A percentile compares a stretch with the other conserved stretches of the same genome.
Evolutionary conservation across 2,888 invertebrate species (phyloP).

Genomic region (Dasysyrphus albostriatus): DNA sequence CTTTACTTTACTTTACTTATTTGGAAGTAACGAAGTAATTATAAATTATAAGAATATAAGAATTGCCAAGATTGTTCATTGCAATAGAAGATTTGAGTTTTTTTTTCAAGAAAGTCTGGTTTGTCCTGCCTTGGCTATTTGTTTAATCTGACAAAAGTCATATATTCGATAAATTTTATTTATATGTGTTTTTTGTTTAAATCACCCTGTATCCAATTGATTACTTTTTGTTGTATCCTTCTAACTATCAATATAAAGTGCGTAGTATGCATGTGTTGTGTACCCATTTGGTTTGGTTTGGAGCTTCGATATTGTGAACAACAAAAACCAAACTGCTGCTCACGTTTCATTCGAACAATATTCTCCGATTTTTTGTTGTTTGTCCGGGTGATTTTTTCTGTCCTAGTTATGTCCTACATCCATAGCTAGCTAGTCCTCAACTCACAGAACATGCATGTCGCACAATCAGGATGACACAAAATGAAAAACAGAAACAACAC

Average conservation of each 20-base stretch:
- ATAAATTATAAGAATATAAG: too few relatives aligned
- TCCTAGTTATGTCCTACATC: constrained; percentile 37
- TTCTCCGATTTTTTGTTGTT: constrained; percentile 33
- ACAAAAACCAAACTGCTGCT: constrained; percentile 42
- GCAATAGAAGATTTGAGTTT: too few relatives aligned
- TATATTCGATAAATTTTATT: not conserved
- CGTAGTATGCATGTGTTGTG: constrained; percentile 32
- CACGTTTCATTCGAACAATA: constrained; percentile 63
- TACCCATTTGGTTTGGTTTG: constrained; percentile 22
- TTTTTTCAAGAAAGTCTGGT: too few relatives aligned
- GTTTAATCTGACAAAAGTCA: not conserved
- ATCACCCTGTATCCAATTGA: constrained; percentile 38
- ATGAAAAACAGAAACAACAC: constrained; percentile 1
- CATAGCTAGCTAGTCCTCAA: constrained; percentile 5
- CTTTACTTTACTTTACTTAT: too few relatives aligned
- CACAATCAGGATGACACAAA: constrained; percentile 42
- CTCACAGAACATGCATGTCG: constrained; percentile 20
- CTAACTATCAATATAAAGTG: constrained; percentile 29
- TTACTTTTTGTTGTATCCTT: not conserved
- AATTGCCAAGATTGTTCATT: too few relatives aligned
- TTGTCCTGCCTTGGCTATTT: not conserved
- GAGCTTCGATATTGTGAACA: constrained; percentile 19
- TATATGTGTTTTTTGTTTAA: not conserved
- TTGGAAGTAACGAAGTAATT: too few relatives aligned
- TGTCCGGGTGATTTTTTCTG: constrained; percentile 38